Base-by-base conservation (phyloP, 2,888 invertebrate genomes). In the Zaprionus lineosus region DNA sequence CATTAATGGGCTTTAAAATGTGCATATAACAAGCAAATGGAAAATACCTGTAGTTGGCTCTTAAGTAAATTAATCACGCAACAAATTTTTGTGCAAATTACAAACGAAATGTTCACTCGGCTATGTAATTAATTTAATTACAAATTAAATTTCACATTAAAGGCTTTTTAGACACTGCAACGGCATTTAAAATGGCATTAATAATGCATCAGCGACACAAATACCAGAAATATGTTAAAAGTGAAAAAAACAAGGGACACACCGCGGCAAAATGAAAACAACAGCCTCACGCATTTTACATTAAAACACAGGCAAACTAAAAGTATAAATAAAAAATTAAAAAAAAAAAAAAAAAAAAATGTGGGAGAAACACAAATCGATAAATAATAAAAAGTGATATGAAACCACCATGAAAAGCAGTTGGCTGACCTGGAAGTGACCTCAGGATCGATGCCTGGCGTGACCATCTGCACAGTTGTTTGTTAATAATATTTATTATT, bases 171-270 rank as follows among this genome's bases (percentile, higher is more conserved):
- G 67, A 44, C 59, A 68, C 46, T 39, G 40, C 46, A 52, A 37
- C 18, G 41, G 61, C 78, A 82, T 84, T 82, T 84, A 71, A 84
- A 82, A 75, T 82, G 63, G 52, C 65, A 82, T 82, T 74, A 75
- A 82, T 82, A 82, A 78, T 82, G 71, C 84, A 82, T 59, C 66
- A 64, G 69, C 82, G 77, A 68, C 84, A 75, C 73, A 59, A 68
- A 59, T 33, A 41, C 46, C 41, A 12, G 6, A 48, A 19, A 9
- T 18, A 40, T 19, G 18, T 36, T 29, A 9, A 39, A 19, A 36
- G n/a, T n/a, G n/a, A n/a, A n/a, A n/a, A n/a, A n/a, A n/a, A n/a
- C n/a, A n/a, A n/a, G n/a, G 26, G 15, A 44, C 28, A 47, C 12
- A 16, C 37, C 29, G 16, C 34, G 11, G 51, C 18, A 58, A 37